These are phyloP conservation scores for Clarias laeviceps DNA, from an alignment of 2,797 vertebrate genomes.

Conservation along the genomic window DNA sequence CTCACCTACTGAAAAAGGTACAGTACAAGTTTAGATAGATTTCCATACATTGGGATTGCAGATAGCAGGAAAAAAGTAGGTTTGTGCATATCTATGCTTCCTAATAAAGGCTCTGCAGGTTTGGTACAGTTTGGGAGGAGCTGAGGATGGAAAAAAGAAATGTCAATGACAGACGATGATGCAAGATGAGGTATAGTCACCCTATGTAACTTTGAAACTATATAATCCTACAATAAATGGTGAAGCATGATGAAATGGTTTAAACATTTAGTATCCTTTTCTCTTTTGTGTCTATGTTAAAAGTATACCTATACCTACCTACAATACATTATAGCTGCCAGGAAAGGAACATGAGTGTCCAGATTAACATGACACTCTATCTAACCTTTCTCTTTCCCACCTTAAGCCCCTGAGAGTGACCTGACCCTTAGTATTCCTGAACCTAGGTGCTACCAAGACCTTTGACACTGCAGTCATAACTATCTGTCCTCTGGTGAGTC, in stretches of 20 bases:
- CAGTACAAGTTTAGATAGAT: no score
- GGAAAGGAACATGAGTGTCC: background rate
- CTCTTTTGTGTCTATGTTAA: background rate
- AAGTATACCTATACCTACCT: background rate
- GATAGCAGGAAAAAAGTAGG: no score
- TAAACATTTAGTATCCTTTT: background rate
- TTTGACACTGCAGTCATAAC: slow-evolving; percentile 57
- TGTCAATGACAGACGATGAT: no score
- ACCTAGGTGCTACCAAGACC: slow-evolving; percentile 62
- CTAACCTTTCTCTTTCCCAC: slow-evolving; percentile 18
- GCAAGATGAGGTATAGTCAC: no score
- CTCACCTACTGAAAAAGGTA: no score
- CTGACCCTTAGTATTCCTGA: slow-evolving; percentile 50
- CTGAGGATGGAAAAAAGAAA: no score
- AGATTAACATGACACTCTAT: background rate
- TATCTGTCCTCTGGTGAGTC: background rate
- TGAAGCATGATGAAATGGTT: background rate
- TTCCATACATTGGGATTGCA: no score
- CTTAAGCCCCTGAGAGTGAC: slow-evolving; percentile 46
- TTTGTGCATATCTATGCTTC: no score
- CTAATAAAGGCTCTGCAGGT: no score
- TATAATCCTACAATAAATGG: background rate
- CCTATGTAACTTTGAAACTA: no score
- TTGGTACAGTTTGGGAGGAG: no score
- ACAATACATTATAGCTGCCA: background rate